Percentiles rank a stretch among this genome's conserved stretches.
Evolutionary conservation across 2,888 invertebrate species (phyloP).

Genomic region (Agriopis marginaria): DNA sequence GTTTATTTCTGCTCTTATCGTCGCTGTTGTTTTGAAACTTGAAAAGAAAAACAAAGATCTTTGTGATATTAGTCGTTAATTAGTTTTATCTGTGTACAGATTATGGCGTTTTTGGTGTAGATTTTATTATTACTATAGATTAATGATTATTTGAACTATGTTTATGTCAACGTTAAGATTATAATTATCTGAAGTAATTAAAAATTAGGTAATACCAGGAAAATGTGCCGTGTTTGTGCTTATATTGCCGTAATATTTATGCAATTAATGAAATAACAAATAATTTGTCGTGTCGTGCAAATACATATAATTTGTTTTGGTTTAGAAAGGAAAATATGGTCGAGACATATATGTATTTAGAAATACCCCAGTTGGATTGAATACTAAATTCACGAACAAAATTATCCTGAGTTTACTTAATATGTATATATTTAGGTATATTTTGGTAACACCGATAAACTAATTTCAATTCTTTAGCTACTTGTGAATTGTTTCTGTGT

Average conservation of each 20-base stretch:
- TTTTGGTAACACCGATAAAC: no score
- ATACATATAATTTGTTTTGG: not conserved
- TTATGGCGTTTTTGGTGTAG: constrained; percentile 54
- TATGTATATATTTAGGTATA: no score
- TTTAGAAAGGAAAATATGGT: not conserved
- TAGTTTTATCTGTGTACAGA: constrained; percentile 63
- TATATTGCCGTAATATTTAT: not conserved
- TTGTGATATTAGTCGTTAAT: constrained; percentile 80
- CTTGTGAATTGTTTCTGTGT: no score
- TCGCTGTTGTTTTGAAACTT: constrained; percentile 60
- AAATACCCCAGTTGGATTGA: no score
- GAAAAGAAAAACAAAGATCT: constrained; percentile 23
- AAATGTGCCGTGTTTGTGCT: constrained; percentile 5
- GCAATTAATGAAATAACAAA: not conserved
- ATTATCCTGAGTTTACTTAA: no score
- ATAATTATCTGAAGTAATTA: no score
- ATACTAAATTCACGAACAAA: no score
- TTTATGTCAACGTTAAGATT: no score
- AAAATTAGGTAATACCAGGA: not conserved
- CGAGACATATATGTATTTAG: no score
- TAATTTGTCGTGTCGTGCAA: not conserved
- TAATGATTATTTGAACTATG: not conserved
- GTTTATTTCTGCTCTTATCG: constrained; percentile 58
- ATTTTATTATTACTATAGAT: constrained; percentile 41
- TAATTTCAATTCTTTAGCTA: no score